Conservation (phyloP, 1,140 invertebrate genomes). For the Antheraea mylitta region DNA sequence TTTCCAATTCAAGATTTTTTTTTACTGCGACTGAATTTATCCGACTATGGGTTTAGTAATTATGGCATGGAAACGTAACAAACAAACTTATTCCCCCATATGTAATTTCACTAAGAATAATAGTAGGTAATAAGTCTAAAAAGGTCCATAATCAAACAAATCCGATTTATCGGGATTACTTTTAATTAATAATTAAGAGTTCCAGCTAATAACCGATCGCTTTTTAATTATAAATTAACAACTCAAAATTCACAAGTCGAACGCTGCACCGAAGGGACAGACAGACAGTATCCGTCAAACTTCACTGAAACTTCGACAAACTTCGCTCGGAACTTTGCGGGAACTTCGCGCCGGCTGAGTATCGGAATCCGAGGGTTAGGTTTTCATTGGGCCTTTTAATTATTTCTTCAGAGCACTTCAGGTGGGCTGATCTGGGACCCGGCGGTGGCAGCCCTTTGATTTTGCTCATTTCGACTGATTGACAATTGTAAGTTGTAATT, state of each 20-base stretch:
- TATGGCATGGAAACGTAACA: too few relatives aligned
- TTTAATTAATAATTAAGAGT: conserved; percentile 9
- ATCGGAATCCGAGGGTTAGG: conserved; percentile 58
- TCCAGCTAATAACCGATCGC: conserved; percentile 33
- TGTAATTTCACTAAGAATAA: too few relatives aligned
- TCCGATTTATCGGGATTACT: not conserved
- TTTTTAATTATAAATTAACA: conserved; percentile 39
- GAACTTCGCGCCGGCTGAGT: conserved; percentile 59
- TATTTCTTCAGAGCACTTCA: conserved; percentile 41
- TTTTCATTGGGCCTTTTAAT: conserved; percentile 67
- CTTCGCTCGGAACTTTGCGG: conserved; percentile 19
- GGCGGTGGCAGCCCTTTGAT: conserved; percentile 33
- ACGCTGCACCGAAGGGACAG: not conserved
- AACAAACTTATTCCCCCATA: too few relatives aligned
- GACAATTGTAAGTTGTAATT: conserved; percentile 11
- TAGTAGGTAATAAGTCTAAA: too few relatives aligned
- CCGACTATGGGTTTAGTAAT: too few relatives aligned
- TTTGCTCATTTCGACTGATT: conserved; percentile 24
- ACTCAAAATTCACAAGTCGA: conserved; percentile 27
- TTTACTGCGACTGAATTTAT: too few relatives aligned
- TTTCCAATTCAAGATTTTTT: too few relatives aligned
- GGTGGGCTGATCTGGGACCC: conserved; percentile 22
- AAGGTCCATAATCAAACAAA: not conserved
- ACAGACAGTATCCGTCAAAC: conserved; percentile 35
- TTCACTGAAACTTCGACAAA: conserved; percentile 39